A percentile compares a stretch with the other conserved stretches of the same genome.
Evolutionary conservation across 2,797 vertebrate species (phyloP).

Genomic region (Acipenser transmontanus): DNA sequence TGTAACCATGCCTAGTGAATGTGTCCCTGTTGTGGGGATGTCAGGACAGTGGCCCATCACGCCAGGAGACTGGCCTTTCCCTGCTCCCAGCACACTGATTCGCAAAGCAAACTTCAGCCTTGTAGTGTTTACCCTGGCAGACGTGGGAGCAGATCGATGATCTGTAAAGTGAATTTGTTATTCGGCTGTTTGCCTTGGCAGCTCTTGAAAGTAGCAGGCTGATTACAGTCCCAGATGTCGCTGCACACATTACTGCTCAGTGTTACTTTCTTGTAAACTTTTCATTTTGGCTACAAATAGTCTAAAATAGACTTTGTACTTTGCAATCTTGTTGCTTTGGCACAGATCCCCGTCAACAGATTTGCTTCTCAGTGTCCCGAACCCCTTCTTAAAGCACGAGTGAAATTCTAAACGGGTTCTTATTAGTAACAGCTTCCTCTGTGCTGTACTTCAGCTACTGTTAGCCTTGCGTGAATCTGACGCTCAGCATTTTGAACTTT

Average conservation of each 20-base stretch:
- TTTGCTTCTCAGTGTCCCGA: slow-evolving; percentile 2
- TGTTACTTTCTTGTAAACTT: slow-evolving; percentile 62
- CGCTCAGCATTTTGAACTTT: too few relatives aligned
- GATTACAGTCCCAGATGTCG: slow-evolving; percentile 98
- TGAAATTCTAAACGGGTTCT: slow-evolving; percentile 12
- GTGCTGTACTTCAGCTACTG: slow-evolving; percentile 9
- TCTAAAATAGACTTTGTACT: slow-evolving; percentile 62
- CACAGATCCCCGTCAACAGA: background rate
- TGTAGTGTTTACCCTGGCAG: slow-evolving; percentile 91
- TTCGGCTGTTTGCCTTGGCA: slow-evolving; percentile 99
- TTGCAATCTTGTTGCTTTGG: slow-evolving; percentile 30
- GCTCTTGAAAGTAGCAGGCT: slow-evolving; percentile 87
- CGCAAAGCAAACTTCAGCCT: slow-evolving; percentile 81
- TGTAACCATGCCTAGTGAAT: background rate
- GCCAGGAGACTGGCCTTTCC: slow-evolving; percentile 53
- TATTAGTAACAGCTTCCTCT: slow-evolving; percentile 17
- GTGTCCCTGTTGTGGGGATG: slow-evolving; percentile 11
- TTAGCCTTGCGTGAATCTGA: slow-evolving; percentile 7
- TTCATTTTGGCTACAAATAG: slow-evolving; percentile 65
- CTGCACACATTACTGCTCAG: slow-evolving; percentile 69
- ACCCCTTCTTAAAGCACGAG: too few relatives aligned
- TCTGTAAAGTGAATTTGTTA: slow-evolving; percentile 99
- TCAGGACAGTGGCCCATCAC: background rate
- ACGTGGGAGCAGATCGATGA: slow-evolving; percentile 86
- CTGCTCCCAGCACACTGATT: slow-evolving; percentile 64